Conservation (phyloP, 2,113 vertebrate species). For the Lycocorax pyrrhopterus region DNA sequence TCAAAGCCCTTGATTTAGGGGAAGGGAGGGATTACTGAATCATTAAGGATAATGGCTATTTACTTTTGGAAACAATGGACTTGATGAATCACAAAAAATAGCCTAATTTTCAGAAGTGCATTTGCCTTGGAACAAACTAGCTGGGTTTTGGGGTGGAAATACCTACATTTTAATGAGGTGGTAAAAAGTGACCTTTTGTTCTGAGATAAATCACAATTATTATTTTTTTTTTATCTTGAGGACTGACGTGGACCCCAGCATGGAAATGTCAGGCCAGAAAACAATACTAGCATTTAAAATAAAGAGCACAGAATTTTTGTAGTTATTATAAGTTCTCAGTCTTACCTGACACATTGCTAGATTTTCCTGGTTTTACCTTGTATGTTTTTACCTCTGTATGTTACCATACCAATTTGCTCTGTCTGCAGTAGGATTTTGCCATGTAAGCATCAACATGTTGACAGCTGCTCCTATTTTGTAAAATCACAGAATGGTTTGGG, state of each 20-base stretch:
- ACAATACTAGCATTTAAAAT: neutral
- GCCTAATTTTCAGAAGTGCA: slow-evolving; percentile 26
- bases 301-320: neutral
- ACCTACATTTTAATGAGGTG: neutral
- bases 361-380: neutral
- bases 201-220: neutral
- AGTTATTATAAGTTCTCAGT: neutral
- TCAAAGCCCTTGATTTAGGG: slow-evolving; percentile 31
- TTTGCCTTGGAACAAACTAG: neutral
- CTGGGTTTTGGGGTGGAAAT: neutral
- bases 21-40: neutral
- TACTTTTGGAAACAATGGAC: slow-evolving; percentile 56
- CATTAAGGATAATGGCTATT: slow-evolving; percentile 24
- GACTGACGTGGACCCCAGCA: neutral
- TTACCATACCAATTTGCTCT: neutral
- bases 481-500: neutral
- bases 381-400: neutral
- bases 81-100: slow-evolving; percentile 15
- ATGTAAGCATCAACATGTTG: neutral
- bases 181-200: slow-evolving; percentile 11
- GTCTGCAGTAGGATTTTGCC: neutral
- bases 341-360: neutral
- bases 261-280: neutral
- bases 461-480: neutral
- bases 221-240: neutral